Evolutionary conservation across 2,113 vertebrate species (phyloP), one percentile per base, ranked within the genome.

Genomic region (Polyodon spathula): DNA sequence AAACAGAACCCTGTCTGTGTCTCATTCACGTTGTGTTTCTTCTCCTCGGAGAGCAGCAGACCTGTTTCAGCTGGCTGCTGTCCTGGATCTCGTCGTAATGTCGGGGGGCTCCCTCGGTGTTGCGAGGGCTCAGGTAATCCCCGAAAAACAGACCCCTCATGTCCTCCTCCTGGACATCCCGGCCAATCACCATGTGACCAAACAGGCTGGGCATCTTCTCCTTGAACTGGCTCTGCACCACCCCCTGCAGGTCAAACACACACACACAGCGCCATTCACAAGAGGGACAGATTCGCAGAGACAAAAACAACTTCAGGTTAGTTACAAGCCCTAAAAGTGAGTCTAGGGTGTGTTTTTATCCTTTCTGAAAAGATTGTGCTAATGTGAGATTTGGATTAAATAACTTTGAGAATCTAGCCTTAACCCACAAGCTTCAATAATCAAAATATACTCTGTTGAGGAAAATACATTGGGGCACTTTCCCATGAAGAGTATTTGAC

Each of bases 121-220:
- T 70, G 56, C 65, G 68, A 6, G 58, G 56, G 56, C 62, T 44
- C 17, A 65, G 0, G 62, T 53, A 72, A 57, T 70, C 69, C 16
- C 70, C 71, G 63, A 71, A 69, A 61, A 68, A 68, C 63, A 76
- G 73, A 8, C 52, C 62, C 9, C 17, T 12, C 52, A 63, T 57
- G 57, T 64, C 40, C 37, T 56, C 41, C 14, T 53, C 46, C 50
- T 63, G 7, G 39, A 69, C 39, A 52, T 68, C 65, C 27, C 37
- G 40, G 2, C 44, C 62, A 41, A 69, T 41, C 42, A 63, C 69
- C 61, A 58, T 7, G 57, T 65, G 39, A 27, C 40, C 39, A 40
- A 65, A 60, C 6, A 58, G 37, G 40, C 15, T 9, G n/a, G 27
- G 12, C 8, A 66, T 63, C 39, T 69, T 64, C 43, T 40, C 37